These are phyloP conservation scores for Puma concolor DNA, from an alignment of 2,113 vertebrate genomes.

Conservation along the genomic window DNA sequence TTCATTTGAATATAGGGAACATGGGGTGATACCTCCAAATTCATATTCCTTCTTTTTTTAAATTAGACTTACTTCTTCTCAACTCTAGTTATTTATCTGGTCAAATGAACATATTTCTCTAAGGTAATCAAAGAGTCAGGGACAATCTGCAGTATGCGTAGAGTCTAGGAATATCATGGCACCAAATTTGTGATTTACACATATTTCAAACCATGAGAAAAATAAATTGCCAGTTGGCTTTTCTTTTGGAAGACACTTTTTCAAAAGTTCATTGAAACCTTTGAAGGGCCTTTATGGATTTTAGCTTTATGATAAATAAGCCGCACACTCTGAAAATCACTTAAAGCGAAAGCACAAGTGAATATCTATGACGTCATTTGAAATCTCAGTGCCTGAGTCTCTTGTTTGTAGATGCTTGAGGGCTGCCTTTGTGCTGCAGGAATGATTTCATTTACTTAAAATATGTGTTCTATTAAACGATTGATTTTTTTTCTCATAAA, in stretches of 20 bases:
- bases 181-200: conserved; percentile 48
- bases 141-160: background rate
- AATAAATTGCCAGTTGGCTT: conserved; percentile 16
- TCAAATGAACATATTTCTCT: conserved; percentile 41
- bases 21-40: conserved; percentile 22
- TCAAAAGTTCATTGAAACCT: conserved; percentile 55
- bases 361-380: conserved; percentile 45
- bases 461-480: background rate
- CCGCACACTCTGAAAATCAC: conserved; percentile 19
- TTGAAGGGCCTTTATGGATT: conserved; percentile 54
- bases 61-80: conserved; percentile 29
- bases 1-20: conserved; percentile 55
- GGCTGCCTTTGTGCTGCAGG: background rate
- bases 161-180: background rate
- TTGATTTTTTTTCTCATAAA: background rate
- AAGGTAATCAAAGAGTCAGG: conserved; percentile 13
- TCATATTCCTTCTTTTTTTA: conserved; percentile 32
- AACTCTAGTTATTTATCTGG: conserved; percentile 31
- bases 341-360: conserved; percentile 32
- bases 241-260: conserved; percentile 49
- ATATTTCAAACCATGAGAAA: conserved; percentile 7
- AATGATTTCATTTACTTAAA: conserved; percentile 56
- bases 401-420: background rate
- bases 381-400: conserved; percentile 24
- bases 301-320: conserved; percentile 64